Evolutionary conservation across 2,113 vertebrate genomes (phyloP).

Genomic region (Corythaixoides concolor): DNA sequence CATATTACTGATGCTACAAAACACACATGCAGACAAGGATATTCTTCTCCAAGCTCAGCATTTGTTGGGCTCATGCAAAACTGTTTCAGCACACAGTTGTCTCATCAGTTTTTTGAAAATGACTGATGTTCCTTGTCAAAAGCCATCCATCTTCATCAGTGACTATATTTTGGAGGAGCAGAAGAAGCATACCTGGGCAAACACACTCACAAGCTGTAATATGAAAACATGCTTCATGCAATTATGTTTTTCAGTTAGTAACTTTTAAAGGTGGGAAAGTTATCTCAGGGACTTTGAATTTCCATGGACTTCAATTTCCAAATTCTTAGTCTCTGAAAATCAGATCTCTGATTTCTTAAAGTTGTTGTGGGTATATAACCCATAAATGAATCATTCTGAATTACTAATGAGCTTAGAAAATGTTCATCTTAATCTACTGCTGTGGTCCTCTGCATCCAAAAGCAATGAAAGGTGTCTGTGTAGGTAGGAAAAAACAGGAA

Average conservation of each 20-base stretch:
- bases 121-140: constrained; percentile 8
- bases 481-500: neutral
- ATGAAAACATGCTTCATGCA: neutral
- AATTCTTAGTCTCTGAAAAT: neutral
- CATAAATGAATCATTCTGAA: accelerated
- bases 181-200: neutral
- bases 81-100: neutral
- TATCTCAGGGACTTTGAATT: neutral
- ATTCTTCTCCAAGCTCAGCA: constrained; percentile 26
- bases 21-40: neutral
- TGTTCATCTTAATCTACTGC: neutral
- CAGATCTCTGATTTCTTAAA: neutral
- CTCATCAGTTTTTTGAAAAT: constrained; percentile 17
- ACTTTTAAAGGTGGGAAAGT: neutral
- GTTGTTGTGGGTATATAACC: neutral
- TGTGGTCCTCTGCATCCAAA: neutral
- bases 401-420: neutral
- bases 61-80: neutral
- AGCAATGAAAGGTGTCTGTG: neutral
- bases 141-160: constrained; percentile 17
- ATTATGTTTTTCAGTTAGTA: neutral
- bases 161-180: neutral
- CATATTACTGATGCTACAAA: neutral
- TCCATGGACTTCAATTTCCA: neutral
- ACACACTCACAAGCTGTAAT: neutral